These are phyloP conservation scores for Dioctria rufipes DNA, from an alignment of 2,888 invertebrate species.

Conservation along the genomic window DNA sequence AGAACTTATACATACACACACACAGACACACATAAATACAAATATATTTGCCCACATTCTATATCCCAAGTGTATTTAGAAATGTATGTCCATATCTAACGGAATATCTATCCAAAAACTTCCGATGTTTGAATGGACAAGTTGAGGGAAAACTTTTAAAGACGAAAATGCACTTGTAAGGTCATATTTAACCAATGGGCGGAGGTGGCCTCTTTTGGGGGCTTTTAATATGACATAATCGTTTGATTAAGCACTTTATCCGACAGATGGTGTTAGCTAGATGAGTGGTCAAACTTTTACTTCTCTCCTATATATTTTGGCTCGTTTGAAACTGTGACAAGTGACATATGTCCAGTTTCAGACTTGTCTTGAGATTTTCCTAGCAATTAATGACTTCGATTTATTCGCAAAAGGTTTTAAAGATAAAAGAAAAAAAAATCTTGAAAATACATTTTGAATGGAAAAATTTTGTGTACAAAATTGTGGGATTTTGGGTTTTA, in stretches of 20 bases:
- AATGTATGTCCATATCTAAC: neutral
- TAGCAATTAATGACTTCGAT: too few species aligned
- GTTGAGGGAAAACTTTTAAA: constrained; percentile 52
- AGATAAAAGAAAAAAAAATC: too few species aligned
- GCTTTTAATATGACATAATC: constrained; percentile 59
- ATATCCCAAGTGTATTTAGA: neutral
- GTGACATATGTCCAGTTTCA: constrained; percentile 11
- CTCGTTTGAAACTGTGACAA: constrained; percentile 34
- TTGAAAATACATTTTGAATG: too few species aligned
- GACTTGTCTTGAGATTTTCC: too few species aligned
- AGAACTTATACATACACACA: constrained; percentile 31
- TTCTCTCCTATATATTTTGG: constrained; percentile 8
- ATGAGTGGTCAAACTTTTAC: constrained; percentile 52
- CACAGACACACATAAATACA: neutral
- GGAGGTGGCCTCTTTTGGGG: constrained; percentile 11
- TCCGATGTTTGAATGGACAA: constrained; percentile 47
- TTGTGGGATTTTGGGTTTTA: too few species aligned
- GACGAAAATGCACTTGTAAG: constrained; percentile 56
- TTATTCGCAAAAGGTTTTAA: too few species aligned
- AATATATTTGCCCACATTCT: neutral
- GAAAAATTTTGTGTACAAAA: too few species aligned
- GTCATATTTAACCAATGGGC: constrained; percentile 1
- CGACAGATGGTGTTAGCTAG: constrained; percentile 54
- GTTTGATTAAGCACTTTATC: constrained; percentile 59
- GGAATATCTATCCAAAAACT: constrained; percentile 5